phyloP scores from a whole-genome alignment of 2,888 invertebrate genomes.

The Cryptus viduatorius region DNA sequence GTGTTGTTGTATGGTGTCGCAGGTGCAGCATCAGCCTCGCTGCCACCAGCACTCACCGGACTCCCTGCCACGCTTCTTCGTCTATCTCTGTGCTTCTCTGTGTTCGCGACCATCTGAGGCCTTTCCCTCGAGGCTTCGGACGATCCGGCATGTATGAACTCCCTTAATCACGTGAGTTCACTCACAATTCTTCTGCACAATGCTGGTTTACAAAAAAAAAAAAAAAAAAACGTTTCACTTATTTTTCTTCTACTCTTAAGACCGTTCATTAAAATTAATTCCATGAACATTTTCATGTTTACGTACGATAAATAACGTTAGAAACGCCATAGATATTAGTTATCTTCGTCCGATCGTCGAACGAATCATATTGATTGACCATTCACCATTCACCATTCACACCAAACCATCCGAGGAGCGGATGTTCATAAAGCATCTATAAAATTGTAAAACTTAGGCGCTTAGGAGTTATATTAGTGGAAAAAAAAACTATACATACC shows the following conservation, averaged over 20 bases:
- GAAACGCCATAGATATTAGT: constrained; percentile 2
- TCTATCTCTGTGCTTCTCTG: constrained; percentile 85
- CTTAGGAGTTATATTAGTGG: constrained; percentile 8
- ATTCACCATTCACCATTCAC: constrained; percentile 5
- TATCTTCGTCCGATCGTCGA: constrained; percentile 1
- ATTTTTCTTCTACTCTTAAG: constrained; percentile 16
- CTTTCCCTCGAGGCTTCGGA: constrained; percentile 81
- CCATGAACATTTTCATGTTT: not conserved
- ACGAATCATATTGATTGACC: not conserved
- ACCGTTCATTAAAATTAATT: not conserved
- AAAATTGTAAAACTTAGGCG: constrained; percentile 13
- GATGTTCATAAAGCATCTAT: constrained; percentile 9
- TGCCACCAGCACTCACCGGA: constrained; percentile 84
- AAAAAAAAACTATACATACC: not conserved
- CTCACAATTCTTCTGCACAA: constrained; percentile 80
- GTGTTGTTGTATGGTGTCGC: constrained; percentile 83
- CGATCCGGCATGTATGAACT: constrained; percentile 83
- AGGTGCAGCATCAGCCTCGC: constrained; percentile 84
- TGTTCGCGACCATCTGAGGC: constrained; percentile 85
- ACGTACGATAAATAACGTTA: constrained; percentile 9
- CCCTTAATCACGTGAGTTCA: constrained; percentile 82
- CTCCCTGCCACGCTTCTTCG: constrained; percentile 84
- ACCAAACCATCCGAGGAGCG: constrained; percentile 3
- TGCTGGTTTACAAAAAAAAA: not conserved
- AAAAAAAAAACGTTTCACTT: constrained; percentile 15